Percentiles rank a stretch among this genome's conserved stretches.
These are phyloP conservation scores for Galemys pyrenaicus DNA, from an alignment of 2,113 vertebrate species.

Conservation along the genomic window DNA sequence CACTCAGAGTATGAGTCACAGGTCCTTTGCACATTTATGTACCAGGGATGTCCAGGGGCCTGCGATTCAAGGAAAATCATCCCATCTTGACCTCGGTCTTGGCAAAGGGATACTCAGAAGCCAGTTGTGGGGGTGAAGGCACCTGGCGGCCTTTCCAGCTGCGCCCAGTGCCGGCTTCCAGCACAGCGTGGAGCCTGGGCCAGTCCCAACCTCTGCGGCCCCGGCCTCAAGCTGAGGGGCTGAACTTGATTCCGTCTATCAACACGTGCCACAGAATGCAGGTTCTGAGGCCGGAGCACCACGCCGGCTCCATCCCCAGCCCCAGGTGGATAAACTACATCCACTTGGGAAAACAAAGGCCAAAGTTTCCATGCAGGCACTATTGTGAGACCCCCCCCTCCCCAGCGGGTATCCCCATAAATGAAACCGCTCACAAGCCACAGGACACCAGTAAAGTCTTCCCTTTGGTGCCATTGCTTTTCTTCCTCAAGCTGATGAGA, in stretches of 20 bases:
- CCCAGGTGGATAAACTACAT: not conserved
- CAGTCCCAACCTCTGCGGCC: not conserved
- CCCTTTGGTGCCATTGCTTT: not conserved
- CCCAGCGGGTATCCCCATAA: conserved; percentile 28
- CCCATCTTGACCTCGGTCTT: not conserved
- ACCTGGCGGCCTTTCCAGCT: not conserved
- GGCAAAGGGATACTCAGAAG: not conserved
- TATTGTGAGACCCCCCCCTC: not conserved
- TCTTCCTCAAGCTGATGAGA: not conserved
- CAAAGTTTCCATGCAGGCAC: not conserved
- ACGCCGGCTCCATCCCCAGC: not conserved
- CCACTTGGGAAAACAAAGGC: conserved; percentile 35
- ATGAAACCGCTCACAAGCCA: conserved; percentile 56
- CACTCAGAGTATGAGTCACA: not conserved
- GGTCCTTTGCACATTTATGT: not conserved
- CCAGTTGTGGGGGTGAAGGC: not conserved
- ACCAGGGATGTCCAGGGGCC: not conserved
- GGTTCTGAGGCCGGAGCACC: not conserved
- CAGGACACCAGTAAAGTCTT: not conserved
- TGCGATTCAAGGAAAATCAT: not conserved
- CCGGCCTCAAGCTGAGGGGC: not conserved
- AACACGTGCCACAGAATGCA: not conserved
- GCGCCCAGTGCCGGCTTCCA: not conserved
- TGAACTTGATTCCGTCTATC: not conserved
- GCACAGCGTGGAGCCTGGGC: not conserved